Conservation (phyloP, 2,797 vertebrate genomes). For the Myoxocephalus aenaeus region DNA sequence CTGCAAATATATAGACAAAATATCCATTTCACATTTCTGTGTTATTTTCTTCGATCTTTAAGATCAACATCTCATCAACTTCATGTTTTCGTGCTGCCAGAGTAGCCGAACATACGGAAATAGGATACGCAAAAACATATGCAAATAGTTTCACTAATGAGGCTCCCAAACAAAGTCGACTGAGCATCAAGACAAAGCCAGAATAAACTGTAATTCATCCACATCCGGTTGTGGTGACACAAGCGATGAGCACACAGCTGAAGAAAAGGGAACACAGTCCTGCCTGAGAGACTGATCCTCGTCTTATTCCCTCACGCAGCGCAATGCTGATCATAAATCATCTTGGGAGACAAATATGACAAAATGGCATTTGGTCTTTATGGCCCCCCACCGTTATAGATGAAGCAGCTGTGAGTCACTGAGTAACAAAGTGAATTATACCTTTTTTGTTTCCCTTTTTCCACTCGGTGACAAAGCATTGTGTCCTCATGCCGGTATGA, state of each 20-base stretch:
- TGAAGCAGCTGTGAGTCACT: conserved; percentile 43
- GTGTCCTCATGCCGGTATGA: conserved; percentile 14
- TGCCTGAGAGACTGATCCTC: conserved; percentile 18
- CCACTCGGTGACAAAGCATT: conserved; percentile 12
- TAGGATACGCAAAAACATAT: neutral
- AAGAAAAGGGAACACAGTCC: neutral
- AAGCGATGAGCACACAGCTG: neutral
- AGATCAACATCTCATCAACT: conserved; percentile 1
- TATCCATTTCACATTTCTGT: neutral
- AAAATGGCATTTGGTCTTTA: conserved; percentile 35
- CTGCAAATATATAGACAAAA: neutral
- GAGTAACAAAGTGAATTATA: conserved; percentile 39
- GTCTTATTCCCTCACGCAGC: conserved; percentile 15
- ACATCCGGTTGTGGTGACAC: conserved; percentile 12
- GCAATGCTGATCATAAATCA: conserved; percentile 47
- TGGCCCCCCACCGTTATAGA: conserved; percentile 39
- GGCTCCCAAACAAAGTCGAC: conserved; percentile 1
- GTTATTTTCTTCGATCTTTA: neutral
- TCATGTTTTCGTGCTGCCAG: neutral
- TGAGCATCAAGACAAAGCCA: conserved; percentile 21
- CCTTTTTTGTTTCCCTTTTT: neutral
- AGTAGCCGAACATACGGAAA: neutral
- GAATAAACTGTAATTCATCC: conserved; percentile 13
- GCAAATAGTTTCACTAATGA: conserved; percentile 23
- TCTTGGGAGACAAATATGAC: neutral